These are phyloP conservation scores for Luffia ferchaultella DNA, from an alignment of 2,888 invertebrate species.

Conservation along the genomic window DNA sequence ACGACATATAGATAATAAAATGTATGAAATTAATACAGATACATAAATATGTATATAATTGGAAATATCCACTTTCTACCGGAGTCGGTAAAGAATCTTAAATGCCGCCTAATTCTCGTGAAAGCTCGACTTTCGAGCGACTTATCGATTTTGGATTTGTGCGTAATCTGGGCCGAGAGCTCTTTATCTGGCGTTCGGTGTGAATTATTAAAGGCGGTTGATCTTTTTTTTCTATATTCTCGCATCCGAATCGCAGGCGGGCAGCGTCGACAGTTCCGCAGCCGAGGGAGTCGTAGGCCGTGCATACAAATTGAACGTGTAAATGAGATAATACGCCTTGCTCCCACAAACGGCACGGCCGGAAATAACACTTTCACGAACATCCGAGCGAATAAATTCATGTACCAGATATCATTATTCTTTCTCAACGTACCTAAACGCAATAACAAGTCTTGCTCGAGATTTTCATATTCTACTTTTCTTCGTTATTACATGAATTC, in stretches of 20 bases:
- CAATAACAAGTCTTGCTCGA: no score
- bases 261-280: conserved; percentile 9
- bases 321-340: conserved; percentile 41
- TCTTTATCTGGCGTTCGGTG: neutral
- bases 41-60: no score
- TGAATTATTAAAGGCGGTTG: neutral
- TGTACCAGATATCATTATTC: neutral
- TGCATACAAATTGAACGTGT: conserved; percentile 59
- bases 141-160: neutral
- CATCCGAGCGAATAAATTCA: neutral
- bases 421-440: neutral
- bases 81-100: neutral
- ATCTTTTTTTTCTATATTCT: neutral
- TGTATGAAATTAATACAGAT: no score
- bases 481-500: no score
- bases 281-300: conserved; percentile 41
- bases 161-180: neutral
- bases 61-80: no score
- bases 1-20: no score
- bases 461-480: no score
- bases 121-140: neutral
- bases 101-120: neutral
- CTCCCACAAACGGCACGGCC: neutral
- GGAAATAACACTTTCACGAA: neutral
- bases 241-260: neutral